phyloP scores from a whole-genome alignment of 2,113 vertebrate genomes.

The Psittacara wagleri region DNA sequence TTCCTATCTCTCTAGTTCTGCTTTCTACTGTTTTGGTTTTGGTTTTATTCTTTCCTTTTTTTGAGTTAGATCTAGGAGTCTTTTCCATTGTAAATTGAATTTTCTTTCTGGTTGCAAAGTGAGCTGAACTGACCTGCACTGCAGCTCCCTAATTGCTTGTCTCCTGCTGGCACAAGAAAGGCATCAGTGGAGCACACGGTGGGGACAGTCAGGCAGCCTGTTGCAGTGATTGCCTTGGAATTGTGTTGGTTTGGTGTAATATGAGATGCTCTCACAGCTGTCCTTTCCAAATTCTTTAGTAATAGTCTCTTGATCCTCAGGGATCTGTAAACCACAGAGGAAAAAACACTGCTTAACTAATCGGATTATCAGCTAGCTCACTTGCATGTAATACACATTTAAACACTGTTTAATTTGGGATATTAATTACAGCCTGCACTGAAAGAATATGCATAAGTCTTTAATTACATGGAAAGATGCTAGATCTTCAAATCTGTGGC shows the following conservation, averaged over 20 bases:
- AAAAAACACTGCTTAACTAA: slow-evolving; percentile 42
- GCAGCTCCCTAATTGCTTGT: neutral
- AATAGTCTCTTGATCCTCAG: slow-evolving; percentile 5
- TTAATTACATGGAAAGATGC: neutral
- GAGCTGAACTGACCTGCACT: neutral
- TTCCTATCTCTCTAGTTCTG: neutral
- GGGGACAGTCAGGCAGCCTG: neutral
- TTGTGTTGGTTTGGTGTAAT: neutral
- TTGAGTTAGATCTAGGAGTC: neutral
- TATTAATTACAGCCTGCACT: slow-evolving; percentile 23
- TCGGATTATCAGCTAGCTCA: slow-evolving; percentile 28
- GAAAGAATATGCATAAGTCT: neutral
- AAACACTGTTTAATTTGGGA: slow-evolving; percentile 28
- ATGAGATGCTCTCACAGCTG: neutral
- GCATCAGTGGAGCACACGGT: neutral
- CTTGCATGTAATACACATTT: slow-evolving; percentile 16
- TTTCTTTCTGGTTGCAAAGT: neutral
- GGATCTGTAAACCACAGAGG: slow-evolving; percentile 16
- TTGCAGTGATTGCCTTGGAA: neutral
- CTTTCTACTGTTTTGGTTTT: neutral
- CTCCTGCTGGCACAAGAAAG: neutral
- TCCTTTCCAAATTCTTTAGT: neutral
- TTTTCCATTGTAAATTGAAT: neutral
- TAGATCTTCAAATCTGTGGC: neutral
- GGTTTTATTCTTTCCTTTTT: neutral